Percentiles rank a stretch among this genome's conserved stretches.
phyloP scores from a whole-genome alignment of 2,888 invertebrate genomes.

The Neoitamus cyanurus region DNA sequence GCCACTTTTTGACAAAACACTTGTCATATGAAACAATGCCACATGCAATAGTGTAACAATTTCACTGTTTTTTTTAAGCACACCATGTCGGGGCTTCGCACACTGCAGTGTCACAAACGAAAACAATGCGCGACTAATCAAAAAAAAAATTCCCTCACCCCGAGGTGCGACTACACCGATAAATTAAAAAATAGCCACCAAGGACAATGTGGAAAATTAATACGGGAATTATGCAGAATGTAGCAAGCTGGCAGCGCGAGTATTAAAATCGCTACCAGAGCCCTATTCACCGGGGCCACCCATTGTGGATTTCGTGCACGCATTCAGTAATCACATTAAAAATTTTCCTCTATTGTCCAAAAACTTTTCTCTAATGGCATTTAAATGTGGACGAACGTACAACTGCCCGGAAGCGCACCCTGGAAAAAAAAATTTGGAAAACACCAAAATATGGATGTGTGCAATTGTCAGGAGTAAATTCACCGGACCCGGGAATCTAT shows the following conservation, averaged over 20 bases:
- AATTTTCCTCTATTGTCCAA: conserved; percentile 14
- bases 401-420: not conserved
- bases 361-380: conserved; percentile 4
- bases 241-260: not conserved
- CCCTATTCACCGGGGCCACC: not conserved
- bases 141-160: not conserved
- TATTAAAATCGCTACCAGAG: not conserved
- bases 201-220: not conserved
- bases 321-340: conserved; percentile 17
- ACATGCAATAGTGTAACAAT: too few species aligned
- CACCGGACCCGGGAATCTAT: not conserved
- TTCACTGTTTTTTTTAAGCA: too few species aligned
- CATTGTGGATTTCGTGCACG: not conserved
- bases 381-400: not conserved
- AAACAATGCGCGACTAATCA: not conserved
- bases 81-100: too few species aligned
- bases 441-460: not conserved
- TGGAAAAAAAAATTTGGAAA: not conserved
- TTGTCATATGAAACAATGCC: too few species aligned
- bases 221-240: not conserved
- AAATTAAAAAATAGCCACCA: not conserved
- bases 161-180: not conserved
- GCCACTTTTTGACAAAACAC: too few species aligned
- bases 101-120: not conserved
- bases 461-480: not conserved